These are phyloP conservation scores for Diuraphis noxia DNA, from an alignment of 1,140 invertebrate genomes.

Conservation along the genomic window DNA sequence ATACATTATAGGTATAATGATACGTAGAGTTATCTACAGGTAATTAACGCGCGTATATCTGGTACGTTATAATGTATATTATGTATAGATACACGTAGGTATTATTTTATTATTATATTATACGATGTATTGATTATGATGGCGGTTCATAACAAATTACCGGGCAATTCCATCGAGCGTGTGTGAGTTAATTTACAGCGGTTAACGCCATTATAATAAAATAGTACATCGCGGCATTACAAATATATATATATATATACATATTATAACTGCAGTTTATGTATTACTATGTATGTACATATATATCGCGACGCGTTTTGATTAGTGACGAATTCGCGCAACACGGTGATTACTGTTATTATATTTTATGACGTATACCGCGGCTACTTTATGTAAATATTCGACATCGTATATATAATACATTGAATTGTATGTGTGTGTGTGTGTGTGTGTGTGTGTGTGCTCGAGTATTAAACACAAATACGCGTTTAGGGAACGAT, in stretches of 20 bases:
- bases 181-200: background rate
- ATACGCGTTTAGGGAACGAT: background rate
- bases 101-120: background rate
- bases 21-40: background rate
- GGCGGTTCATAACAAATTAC: background rate
- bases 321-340: background rate
- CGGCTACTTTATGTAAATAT: background rate
- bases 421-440: background rate
- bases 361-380: background rate
- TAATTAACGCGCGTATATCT: background rate
- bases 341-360: slow-evolving; percentile 1
- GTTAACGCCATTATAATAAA: background rate
- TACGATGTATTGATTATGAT: slow-evolving; percentile 9
- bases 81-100: background rate
- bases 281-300: no score
- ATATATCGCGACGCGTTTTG: background rate
- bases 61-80: background rate
- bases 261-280: no score
- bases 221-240: background rate
- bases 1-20: background rate
- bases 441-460: background rate
- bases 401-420: background rate
- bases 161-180: background rate
- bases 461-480: background rate
- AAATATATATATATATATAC: background rate